A percentile compares a stretch with the other conserved stretches of the same genome.
These are phyloP conservation scores for Aurelia sp. DNA, from an alignment of 30 jellyfish, hydroid and myxozoan species.

Conservation along the genomic window DNA sequence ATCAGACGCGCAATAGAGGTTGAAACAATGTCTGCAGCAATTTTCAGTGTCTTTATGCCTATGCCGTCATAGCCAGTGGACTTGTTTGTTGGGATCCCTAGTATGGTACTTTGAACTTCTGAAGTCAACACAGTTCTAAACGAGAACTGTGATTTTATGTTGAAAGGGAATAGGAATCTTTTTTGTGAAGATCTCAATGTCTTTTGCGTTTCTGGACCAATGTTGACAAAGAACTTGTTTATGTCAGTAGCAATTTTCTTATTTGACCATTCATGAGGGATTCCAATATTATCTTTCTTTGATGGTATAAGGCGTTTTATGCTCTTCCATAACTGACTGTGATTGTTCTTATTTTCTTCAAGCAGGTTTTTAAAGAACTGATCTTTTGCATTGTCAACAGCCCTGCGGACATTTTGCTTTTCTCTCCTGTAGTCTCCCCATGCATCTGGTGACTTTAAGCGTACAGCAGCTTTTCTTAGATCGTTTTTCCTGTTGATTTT, in stretches of 20 bases:
- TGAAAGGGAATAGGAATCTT: too few species aligned
- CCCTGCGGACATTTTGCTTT: conserved; percentile 31
- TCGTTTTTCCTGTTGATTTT: conserved; percentile 17
- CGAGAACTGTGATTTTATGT: neutral
- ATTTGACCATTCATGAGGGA: conserved; percentile 8
- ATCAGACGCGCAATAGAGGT: conserved; percentile 31
- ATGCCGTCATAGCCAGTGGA: conserved; percentile 44
- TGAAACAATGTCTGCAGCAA: conserved; percentile 34
- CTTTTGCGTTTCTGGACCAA: neutral
- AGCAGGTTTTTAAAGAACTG: conserved; percentile 35
- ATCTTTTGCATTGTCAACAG: conserved; percentile 32
- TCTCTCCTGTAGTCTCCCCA: conserved; percentile 41
- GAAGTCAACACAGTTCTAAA: neutral
- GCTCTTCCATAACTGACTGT: conserved; percentile 27
- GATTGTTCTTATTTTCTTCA: conserved; percentile 31
- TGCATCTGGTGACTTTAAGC: conserved; percentile 18
- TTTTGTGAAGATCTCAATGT: too few species aligned
- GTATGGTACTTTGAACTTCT: conserved; percentile 32
- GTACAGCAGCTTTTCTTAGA: conserved; percentile 30
- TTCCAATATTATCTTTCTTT: conserved; percentile 16
- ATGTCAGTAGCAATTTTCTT: conserved; percentile 28
- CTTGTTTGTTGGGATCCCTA: conserved; percentile 20
- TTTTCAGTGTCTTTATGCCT: conserved; percentile 2
- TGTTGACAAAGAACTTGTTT: conserved; percentile 8
- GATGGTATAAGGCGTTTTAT: conserved; percentile 26